Base-by-base conservation (phyloP, 2,888 invertebrate species). In the Volucella inflata region DNA sequence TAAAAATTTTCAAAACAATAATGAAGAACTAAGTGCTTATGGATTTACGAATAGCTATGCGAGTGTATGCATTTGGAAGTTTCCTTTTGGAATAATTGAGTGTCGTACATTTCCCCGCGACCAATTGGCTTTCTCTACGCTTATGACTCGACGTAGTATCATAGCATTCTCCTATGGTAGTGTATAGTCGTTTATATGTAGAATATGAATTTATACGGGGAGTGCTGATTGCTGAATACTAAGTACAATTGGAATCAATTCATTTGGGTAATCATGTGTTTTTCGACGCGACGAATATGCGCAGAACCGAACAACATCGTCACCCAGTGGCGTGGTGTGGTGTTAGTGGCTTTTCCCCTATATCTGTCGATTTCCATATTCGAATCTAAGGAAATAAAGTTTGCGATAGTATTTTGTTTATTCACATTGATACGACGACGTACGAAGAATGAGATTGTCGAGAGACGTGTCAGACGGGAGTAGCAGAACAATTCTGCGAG, bases 211-310 rank as follows among this genome's bases (percentile, higher is more conserved):
- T 68, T 55, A 6, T 30, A 68, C 36, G 59, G 71, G 50, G 85
- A 80, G 67, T 57, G 65, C 57, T 72, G 85, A 81, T 85, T 77
- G 81, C 85, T 85, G 85, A 85, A 81, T 85, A 81, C 72, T 76
- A 85, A 85, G 17, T 57, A 75, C 78, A 68, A 17, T 64, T 17
- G 44, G 38, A 79, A 65, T 71, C 60, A 71, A 65, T 84, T 71
- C 79, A 60, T 79, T 71, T 67, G 48, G 64, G 46, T 78, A 65
- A 17, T 55, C 57, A 65, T 65, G 71, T 72, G 44, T 11, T 78
- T 83, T 83, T 83, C 59, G 78, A 83, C 65, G 75, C 70, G 79
- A 70, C 65, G 67, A 75, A 59, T 79, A 44, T 71, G 79, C 84
- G 84, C 75, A 79, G 65, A 75, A 84, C 36, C 51, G 10, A n/a